A percentile compares a stretch with the other conserved stretches of the same genome.
Evolutionary conservation across 2,113 vertebrate genomes (phyloP).

Genomic region (Muntiacus muntjak): DNA sequence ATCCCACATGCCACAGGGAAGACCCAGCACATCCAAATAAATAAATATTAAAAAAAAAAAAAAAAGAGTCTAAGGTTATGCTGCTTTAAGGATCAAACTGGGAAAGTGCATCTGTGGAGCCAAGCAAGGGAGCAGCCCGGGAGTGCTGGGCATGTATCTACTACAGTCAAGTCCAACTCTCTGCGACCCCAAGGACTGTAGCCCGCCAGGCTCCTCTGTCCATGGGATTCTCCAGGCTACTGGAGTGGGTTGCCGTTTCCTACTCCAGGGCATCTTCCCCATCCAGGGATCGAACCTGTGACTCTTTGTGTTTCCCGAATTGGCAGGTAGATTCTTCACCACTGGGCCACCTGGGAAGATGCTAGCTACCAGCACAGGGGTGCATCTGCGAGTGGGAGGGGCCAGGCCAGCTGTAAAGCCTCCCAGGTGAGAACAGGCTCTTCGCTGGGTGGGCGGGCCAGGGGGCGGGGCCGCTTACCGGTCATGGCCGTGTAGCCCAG

Average conservation of each 20-base stretch:
- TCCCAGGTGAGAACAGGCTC: not conserved
- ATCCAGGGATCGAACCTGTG: not conserved
- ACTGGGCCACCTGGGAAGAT: not conserved
- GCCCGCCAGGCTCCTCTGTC: not conserved
- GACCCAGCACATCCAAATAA: not conserved
- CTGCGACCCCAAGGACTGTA: not conserved
- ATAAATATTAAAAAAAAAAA: not conserved
- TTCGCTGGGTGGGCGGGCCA: fast-evolving
- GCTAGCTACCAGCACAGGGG: not conserved
- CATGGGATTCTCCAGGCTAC: not conserved
- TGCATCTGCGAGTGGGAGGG: not conserved
- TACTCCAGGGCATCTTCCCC: not conserved
- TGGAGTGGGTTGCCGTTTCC: not conserved
- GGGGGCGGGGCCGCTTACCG: constrained; percentile 67
- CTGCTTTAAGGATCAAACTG: not conserved
- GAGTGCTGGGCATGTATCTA: not conserved
- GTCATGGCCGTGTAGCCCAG: constrained; percentile 90
- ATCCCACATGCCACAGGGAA: not conserved
- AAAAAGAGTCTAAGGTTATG: not conserved
- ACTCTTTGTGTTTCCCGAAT: not conserved
- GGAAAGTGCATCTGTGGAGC: not conserved
- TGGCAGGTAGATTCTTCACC: not conserved
- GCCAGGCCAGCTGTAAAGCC: not conserved
- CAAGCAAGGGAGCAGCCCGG: not conserved
- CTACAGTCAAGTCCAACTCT: not conserved